Evolutionary conservation across 2,113 vertebrate genomes (phyloP).

Genomic region (Elachura formosa): DNA sequence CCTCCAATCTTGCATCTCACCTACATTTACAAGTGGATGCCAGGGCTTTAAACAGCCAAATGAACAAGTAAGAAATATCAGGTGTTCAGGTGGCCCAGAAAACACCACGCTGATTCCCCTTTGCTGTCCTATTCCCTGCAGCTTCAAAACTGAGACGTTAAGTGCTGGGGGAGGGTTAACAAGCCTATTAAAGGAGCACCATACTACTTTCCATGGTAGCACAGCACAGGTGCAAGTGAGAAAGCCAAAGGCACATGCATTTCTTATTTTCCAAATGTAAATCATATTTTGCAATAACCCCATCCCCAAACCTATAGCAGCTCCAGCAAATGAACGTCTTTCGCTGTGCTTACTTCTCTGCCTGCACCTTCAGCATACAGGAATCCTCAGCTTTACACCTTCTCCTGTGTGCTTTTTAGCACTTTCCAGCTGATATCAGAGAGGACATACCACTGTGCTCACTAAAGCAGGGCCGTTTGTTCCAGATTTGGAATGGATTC

Average conservation of each 20-base stretch:
- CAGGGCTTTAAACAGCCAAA: not conserved
- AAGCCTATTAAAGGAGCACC: not conserved
- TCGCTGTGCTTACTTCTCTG: not conserved
- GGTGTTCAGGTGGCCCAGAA: not conserved
- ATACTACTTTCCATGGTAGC: not conserved
- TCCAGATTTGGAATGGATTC: not conserved
- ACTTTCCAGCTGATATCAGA: not conserved
- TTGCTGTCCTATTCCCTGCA: not conserved
- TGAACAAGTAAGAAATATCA: not conserved
- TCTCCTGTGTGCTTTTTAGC: not conserved
- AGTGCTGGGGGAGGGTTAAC: not conserved
- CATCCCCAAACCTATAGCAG: not conserved
- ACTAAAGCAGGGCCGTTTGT: not conserved
- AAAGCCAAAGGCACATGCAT: not conserved
- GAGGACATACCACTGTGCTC: not conserved
- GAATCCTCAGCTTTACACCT: not conserved
- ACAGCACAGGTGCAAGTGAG: not conserved
- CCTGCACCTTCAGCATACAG: not conserved
- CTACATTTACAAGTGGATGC: not conserved
- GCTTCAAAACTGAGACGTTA: not conserved
- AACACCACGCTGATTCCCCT: fast-evolving
- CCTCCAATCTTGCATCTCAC: not conserved
- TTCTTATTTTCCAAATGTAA: slow-evolving; percentile 6
- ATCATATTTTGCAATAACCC: not conserved
- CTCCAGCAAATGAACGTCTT: not conserved